Base-by-base conservation (phyloP, 2,888 invertebrate genomes). In the Rhagonycha lutea region DNA sequence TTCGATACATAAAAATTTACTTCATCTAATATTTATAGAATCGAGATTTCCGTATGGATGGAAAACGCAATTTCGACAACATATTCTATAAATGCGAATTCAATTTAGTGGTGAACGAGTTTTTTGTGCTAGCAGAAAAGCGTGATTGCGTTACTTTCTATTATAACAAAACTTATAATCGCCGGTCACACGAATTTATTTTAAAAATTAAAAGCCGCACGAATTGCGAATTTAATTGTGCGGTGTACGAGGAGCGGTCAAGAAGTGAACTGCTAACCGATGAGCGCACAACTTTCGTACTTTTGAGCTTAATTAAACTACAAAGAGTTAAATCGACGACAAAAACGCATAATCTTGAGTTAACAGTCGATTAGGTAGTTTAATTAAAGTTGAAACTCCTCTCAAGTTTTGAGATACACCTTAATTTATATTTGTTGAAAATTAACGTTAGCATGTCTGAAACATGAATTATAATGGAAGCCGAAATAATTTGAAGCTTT, bases 31-130 rank as follows among this genome's bases (percentile, higher is more conserved):
- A 47, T 47, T 47, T 65, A 65, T 65, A 24, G 26, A 65, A 65
- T 65, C 26, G 63, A 65, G 24, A 65, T 65, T 65, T 65, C 26
- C 63, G 18, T 65, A 65, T 65, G 24, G 12, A 24, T 24, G 63
- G 63, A 65, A 65, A 65, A 65, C 26, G 63, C 63, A 65, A 65
- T 65, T 65, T 65, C 63, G 26, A 65, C 63, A 65, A 65, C 63
- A 65, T 65, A 65, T 65, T 65, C 24, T 65, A 65, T 65, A 65
- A 65, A 65, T 65, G 63, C 63, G 63, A 65, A 65, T 65, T 65
- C 63, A 65, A 65, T 65, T 65, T 65, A 24, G 63, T 26, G 63
- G 63, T 65, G 63, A 65, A 26, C 63, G 63, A 65, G 23, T 65
- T 65, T 65, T 65, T 65, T 24, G 63, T 65, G n/a, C 24, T 1